Percentiles rank a stretch among this genome's conserved stretches.
Conservation (phyloP, 2,797 vertebrate genomes). For the Gorsachius magnificus region DNA sequence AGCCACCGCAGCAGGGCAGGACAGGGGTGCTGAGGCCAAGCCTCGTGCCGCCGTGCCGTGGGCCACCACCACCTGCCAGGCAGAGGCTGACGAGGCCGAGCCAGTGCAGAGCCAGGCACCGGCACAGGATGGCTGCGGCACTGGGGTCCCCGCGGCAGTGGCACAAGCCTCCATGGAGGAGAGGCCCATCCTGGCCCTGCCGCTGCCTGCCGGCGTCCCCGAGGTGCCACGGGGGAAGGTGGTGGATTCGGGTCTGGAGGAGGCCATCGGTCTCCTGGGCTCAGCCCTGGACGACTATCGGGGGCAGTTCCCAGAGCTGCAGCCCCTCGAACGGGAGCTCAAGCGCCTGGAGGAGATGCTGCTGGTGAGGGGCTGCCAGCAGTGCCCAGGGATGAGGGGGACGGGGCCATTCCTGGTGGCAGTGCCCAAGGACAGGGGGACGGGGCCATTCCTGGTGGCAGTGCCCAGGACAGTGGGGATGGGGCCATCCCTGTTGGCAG, state of each 20-base stretch:
- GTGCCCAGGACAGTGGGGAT: too few relatives aligned
- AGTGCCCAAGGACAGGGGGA: rapidly evolving
- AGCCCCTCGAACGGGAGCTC: conserved; percentile 89
- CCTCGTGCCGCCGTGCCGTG: neutral
- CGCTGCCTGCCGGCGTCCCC: rapidly evolving
- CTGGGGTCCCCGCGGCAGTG: rapidly evolving
- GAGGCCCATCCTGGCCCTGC: rapidly evolving
- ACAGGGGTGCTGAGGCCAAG: neutral
- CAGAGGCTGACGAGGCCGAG: neutral
- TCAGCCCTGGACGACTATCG: conserved; percentile 92
- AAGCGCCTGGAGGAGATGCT: conserved; percentile 86
- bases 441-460: rapidly evolving
- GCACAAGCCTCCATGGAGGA: neutral
- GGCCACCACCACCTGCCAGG: neutral
- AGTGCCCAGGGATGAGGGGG: neutral
- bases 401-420: rapidly evolving
- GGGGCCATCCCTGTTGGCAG: neutral
- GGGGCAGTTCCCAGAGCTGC: conserved; percentile 93
- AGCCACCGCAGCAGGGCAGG: neutral
- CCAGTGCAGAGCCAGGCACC: neutral
- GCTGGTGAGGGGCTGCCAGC: conserved; percentile 80
- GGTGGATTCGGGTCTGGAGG: conserved; percentile 82
- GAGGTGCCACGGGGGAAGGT: neutral
- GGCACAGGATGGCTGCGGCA: neutral
- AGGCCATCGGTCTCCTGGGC: conserved; percentile 83